Base-by-base conservation (phyloP, 1,140 invertebrate genomes). In the Orchesella cincta region DNA sequence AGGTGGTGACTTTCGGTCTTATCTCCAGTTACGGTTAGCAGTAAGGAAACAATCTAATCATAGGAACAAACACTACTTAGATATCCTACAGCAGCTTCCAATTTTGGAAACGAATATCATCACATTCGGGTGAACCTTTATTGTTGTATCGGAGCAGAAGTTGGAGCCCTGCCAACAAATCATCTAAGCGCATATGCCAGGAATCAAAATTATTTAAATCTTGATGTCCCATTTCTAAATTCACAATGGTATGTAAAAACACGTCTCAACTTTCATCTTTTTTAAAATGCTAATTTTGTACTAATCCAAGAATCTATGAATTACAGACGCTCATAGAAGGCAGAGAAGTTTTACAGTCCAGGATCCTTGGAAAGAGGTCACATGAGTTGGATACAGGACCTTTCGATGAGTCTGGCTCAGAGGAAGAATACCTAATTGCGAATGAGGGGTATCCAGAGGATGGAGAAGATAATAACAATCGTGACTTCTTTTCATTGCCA, bases 401-500 rank as follows among this genome's bases (percentile, higher is more conserved):
- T n/a, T 62, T 62, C 23, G 54, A 62, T 62, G 54, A 62, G 31
- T 67, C 62, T 31, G 23, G 26, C n/a, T 67, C 62, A 14, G 62
- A 67, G 5, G 62, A 67, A 2, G 62, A 67, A n/a, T 67, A 31
- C n/a, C 31, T 67, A 67, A 67, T 67, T 33, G 62, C 62, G 1
- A 67, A 67, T 31, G 62, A 67, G 5, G 62, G 62, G 3, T 31
- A 67, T 31, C 23, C 26, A 8, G 36, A 51, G 8, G 35, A 77
- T 2, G 51, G 73, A 1, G 74, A 80, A 31, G 18, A 76, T 16
- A 62, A 80, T 39, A 74, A 74, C 29, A 52, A 73, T 23, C 46
- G 74, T 23, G 79, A 77, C 29, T 80, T 78, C 36, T 80, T 80
- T 35, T 77, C 79, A 2, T 76, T 52, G 8, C 79, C 76, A 12